Conservation (phyloP, 2,797 vertebrate genomes). For the Halcyon badia region DNA sequence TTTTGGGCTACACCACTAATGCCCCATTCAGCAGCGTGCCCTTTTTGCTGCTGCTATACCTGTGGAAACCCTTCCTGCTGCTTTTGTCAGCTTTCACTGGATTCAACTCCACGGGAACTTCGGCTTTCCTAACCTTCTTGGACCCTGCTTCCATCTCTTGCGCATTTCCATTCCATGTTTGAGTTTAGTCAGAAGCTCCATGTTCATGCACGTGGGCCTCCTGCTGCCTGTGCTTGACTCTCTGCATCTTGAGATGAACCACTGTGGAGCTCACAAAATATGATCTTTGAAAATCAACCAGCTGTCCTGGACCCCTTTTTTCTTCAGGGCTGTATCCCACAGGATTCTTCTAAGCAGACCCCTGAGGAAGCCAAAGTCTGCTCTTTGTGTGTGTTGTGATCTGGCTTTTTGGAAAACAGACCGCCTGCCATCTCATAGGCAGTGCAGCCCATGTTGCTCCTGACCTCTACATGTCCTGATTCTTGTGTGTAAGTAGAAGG, state of each 20-base stretch:
- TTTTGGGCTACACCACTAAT: neutral
- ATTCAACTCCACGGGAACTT: neutral
- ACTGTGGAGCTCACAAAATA: neutral
- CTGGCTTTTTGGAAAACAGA: neutral
- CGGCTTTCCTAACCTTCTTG: neutral
- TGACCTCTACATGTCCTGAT: neutral
- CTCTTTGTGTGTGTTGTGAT: neutral
- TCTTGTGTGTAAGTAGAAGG: neutral
- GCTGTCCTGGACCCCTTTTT: neutral
- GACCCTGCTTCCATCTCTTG: neutral
- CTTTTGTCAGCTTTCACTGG: neutral
- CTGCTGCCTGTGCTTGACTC: neutral
- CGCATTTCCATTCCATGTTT: neutral
- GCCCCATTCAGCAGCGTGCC: neutral
- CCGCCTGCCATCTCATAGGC: neutral
- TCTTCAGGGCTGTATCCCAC: neutral
- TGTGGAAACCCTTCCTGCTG: neutral
- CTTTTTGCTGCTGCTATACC: neutral
- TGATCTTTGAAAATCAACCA: neutral
- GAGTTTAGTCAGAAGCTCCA: neutral
- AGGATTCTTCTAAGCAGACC: neutral
- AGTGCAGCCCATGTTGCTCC: neutral
- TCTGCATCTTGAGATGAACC: neutral
- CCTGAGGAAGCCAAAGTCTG: neutral
- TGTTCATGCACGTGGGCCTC: neutral